These are phyloP conservation scores for Gorilla gorilla DNA, from an alignment of 2,113 vertebrate species.

Conservation along the genomic window DNA sequence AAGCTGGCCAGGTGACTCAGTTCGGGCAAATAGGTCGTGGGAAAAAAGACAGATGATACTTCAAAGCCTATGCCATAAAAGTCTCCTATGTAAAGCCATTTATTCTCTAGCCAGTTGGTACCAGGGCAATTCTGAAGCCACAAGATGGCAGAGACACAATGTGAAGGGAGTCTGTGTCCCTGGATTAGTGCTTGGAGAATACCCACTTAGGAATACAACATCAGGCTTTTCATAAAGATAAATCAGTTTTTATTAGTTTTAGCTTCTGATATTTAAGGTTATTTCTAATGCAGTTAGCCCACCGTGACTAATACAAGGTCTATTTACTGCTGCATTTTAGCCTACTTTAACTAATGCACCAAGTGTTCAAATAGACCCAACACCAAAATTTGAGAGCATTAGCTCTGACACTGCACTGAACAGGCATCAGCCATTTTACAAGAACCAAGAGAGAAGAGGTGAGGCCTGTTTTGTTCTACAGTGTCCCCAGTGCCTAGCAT, in stretches of 20 bases:
- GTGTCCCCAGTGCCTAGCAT: neutral
- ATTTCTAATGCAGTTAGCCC: neutral
- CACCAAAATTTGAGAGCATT: neutral
- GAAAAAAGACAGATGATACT: neutral
- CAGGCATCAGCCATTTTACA: neutral
- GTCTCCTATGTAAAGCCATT: neutral
- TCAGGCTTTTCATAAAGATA: neutral
- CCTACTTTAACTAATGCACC: neutral
- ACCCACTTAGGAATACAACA: neutral
- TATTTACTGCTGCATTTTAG: neutral
- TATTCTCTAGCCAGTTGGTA: neutral
- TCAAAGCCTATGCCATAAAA: neutral
- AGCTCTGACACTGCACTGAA: neutral
- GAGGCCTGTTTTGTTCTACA: neutral
- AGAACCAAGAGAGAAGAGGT: neutral
- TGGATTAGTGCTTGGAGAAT: neutral
- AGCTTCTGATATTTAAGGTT: neutral
- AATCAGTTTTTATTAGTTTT: neutral
- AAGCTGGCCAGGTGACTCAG: neutral
- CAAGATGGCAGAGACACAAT: neutral
- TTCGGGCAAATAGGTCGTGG: neutral
- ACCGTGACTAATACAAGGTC: neutral
- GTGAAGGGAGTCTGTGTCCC: neutral
- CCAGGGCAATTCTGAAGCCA: neutral
- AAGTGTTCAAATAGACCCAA: neutral